phyloP scores from a whole-genome alignment of 2,888 invertebrate genomes.

The Pseudoips prasinana region DNA sequence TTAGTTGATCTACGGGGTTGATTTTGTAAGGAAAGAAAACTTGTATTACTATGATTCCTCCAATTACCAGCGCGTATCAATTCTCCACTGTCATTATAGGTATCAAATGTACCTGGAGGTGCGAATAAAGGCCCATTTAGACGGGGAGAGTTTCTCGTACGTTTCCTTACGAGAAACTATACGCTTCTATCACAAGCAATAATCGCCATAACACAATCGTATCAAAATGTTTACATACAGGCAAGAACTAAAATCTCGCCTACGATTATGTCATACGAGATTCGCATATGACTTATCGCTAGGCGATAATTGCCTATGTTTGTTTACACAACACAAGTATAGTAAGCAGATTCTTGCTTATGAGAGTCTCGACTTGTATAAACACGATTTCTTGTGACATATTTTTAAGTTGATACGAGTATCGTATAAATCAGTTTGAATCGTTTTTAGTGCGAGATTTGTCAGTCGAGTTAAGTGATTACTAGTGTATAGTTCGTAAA shows the following conservation, averaged over 20 bases:
- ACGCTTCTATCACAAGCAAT: slow-evolving; percentile 7
- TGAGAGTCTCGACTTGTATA: neutral
- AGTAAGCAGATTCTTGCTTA: slow-evolving; percentile 1
- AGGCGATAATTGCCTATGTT: neutral
- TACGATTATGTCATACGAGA: slow-evolving; percentile 6
- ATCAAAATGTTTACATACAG: slow-evolving; percentile 7
- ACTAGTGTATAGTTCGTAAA: slow-evolving; percentile 1
- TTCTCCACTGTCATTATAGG: no score
- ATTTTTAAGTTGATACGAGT: slow-evolving; percentile 1
- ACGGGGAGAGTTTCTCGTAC: slow-evolving; percentile 8
- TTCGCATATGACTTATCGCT: slow-evolving; percentile 1
- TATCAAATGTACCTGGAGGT: no score
- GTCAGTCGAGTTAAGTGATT: slow-evolving; percentile 1
- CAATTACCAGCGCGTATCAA: no score
- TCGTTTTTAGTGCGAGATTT: slow-evolving; percentile 5
- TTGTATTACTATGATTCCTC: no score
- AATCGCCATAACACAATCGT: slow-evolving; percentile 8
- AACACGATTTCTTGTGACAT: neutral
- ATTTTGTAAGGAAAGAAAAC: no score
- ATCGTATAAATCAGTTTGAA: slow-evolving; percentile 5
- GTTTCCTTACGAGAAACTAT: slow-evolving; percentile 3
- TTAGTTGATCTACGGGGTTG: no score
- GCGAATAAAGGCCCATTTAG: slow-evolving; percentile 3
- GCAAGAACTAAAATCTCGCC: slow-evolving; percentile 8
- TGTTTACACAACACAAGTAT: slow-evolving; percentile 1